Evolutionary conservation across 2,113 vertebrate species (phyloP), one percentile per base, ranked within the genome.

Genomic region (Hypocryptadius cinnamomeus): DNA sequence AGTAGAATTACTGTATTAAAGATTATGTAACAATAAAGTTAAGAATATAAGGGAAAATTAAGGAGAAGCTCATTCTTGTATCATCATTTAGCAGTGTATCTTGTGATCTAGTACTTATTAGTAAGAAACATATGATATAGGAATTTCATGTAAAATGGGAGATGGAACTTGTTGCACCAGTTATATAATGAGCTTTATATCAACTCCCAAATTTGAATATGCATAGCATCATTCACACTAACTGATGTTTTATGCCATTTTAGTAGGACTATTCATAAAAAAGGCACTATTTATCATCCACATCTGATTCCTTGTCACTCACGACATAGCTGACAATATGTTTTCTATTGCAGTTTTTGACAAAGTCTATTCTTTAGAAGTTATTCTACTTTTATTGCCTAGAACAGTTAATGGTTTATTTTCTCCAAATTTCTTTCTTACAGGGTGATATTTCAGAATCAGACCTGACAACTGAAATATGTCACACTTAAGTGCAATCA

Each of bases 331-430:
- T 96, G 89, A 91, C 53, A 73, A 5, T 31, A 45, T 63, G 56
- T 85, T 77, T 70, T 60, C 42, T 59, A 69, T 1, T 63, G 57
- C 40, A 63, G 30, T 70, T 94, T 91, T 71, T 90, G 50, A 70
- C 71, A 80, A 95, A 78, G 47, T 64, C 71, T 95, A 64, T 92
- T 96, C 93, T 92, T 85, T 66, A 71, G 68, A 80, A 91, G 72
- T 79, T 74, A 85, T 70, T 79, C 60, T 79, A 48, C 47, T 80
- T 94, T 85, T 86, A 88, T 64, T 87, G n/a, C n/a, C 28, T 91
- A 51, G 69, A 87, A 63, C 21, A 47, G 51, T 78, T 90, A 94
- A 85, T 9, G 23, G 39, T 79, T 63, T 33, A 51, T 83, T 90
- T 86, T 93, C 79, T 78, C 60, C 40, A 83, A 40, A 40, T 56